These are phyloP conservation scores for Danio albolineatus DNA, from an alignment of 2,797 vertebrate genomes.

Conservation along the genomic window DNA sequence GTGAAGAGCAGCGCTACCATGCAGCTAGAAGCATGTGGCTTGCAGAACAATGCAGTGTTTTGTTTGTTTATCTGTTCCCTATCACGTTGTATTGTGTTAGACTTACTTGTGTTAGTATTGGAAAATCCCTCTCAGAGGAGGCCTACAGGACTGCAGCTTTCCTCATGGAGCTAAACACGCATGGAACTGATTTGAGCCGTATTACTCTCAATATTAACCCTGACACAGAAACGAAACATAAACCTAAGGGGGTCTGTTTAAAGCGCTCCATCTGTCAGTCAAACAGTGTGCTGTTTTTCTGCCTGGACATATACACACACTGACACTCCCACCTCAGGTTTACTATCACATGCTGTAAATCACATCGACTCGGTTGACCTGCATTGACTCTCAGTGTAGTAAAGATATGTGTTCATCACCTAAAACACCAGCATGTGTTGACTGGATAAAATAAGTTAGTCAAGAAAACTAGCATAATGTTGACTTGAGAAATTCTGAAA, in stretches of 20 bases:
- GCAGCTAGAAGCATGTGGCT: slow-evolving; percentile 4
- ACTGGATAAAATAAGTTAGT: not conserved
- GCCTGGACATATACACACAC: slow-evolving; percentile 51
- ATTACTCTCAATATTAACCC: slow-evolving; percentile 69
- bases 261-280: slow-evolving; percentile 57
- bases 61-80: slow-evolving; percentile 36
- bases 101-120: slow-evolving; percentile 33
- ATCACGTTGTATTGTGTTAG: slow-evolving; percentile 37
- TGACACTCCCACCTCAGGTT: slow-evolving; percentile 57
- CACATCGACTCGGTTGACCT: slow-evolving; percentile 2
- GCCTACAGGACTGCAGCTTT: slow-evolving; percentile 20
- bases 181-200: slow-evolving; percentile 66
- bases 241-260: slow-evolving; percentile 68
- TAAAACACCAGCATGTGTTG: not conserved
- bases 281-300: slow-evolving; percentile 41
- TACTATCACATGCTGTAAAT: slow-evolving; percentile 50
- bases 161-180: slow-evolving; percentile 42
- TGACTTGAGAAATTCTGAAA: no score
- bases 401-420: slow-evolving; percentile 59
- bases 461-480: not conserved
- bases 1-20: not conserved
- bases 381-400: slow-evolving; percentile 2
- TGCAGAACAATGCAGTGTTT: slow-evolving; percentile 27
- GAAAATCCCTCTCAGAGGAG: slow-evolving; percentile 35
- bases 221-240: slow-evolving; percentile 69